phyloP scores from a whole-genome alignment of 2,797 vertebrate genomes.

The Sardinella longiceps region DNA sequence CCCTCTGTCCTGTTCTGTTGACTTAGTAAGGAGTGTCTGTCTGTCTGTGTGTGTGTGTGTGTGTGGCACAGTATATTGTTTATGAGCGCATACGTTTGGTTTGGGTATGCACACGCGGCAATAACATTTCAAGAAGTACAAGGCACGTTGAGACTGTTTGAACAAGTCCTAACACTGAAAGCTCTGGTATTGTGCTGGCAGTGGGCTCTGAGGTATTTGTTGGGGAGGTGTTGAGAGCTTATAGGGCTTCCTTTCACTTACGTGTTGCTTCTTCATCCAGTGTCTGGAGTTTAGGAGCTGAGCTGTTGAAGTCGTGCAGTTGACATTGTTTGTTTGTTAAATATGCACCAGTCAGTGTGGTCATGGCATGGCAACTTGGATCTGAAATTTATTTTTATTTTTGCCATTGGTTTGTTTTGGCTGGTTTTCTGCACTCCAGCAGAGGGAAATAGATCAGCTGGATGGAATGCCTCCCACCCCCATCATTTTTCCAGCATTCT shows the following conservation, averaged over 20 bases:
- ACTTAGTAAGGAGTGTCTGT: conserved; percentile 58
- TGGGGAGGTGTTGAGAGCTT: not conserved
- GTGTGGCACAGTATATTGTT: conserved; percentile 30
- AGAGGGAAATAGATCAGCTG: not conserved
- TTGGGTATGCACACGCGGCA: not conserved
- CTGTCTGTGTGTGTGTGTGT: conserved; percentile 52
- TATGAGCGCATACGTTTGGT: not conserved
- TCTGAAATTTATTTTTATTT: not conserved
- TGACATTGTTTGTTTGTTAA: not conserved
- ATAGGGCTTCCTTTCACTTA: not conserved
- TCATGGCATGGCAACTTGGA: not conserved
- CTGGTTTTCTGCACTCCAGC: not conserved
- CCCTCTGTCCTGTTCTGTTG: conserved; percentile 47
- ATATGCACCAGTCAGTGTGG: not conserved
- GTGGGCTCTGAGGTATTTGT: not conserved
- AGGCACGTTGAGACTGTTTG: conserved; percentile 48
- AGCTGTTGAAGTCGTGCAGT: not conserved
- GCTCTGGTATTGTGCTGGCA: not conserved
- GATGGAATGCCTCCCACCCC: conserved; percentile 1
- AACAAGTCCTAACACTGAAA: conserved; percentile 74
- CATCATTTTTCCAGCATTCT: not conserved
- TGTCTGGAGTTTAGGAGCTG: not conserved
- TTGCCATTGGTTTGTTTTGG: too few species aligned
- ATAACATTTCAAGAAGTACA: conserved; percentile 44
- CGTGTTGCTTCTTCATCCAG: not conserved